Base-by-base conservation (phyloP, 2,888 invertebrate genomes). In the Coenonympha glycerion region DNA sequence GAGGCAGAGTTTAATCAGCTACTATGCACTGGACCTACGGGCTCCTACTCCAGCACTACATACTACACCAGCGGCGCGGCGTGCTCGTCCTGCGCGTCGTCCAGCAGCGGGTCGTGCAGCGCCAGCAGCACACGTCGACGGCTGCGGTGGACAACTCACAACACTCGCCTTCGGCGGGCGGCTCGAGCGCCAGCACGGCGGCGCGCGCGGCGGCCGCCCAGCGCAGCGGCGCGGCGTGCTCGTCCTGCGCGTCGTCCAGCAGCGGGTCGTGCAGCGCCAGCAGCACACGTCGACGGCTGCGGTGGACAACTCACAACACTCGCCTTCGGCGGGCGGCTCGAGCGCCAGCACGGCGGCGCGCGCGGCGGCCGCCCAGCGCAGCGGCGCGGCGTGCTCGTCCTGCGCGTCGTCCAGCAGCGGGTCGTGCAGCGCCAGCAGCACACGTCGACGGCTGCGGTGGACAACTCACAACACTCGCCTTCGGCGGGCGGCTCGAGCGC, bases 341-440 rank as follows among this genome's bases (percentile, higher is more conserved):
- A 55, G 55, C 42, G 56, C 57, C 53, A 57, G 46, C 52, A 54
- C 45, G 15, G 92, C 93, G 55, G 87, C 76, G 1, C 90, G 71
- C 60, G 63, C 65, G 33, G 62, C 70, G 6, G n/a, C 59, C 89
- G 89, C 67, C 89, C 91, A 46, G 90, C 90, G 93, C 95, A 95
- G 59, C 63, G 60, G 68, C 57, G 36, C 59, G 41, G 46, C 57
- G 56, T 53, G 49, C 55, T 55, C 48, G 18, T 40, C 55, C 48
- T 53, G 55, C 52, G 53, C 50, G 11, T 46, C 54, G 45, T 53
- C 55, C 45, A 18, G 53, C 55, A 60, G 55, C 54, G 68, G 71
- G 65, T 74, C 78, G 68, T 71, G 63, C 55, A 72, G 67, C 62
- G 73, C 73, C 53, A 76, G 60, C 67, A 81, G 63, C 65, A 71